These are phyloP conservation scores for Empis livida DNA, from an alignment of 2,888 invertebrate species.

Conservation along the genomic window DNA sequence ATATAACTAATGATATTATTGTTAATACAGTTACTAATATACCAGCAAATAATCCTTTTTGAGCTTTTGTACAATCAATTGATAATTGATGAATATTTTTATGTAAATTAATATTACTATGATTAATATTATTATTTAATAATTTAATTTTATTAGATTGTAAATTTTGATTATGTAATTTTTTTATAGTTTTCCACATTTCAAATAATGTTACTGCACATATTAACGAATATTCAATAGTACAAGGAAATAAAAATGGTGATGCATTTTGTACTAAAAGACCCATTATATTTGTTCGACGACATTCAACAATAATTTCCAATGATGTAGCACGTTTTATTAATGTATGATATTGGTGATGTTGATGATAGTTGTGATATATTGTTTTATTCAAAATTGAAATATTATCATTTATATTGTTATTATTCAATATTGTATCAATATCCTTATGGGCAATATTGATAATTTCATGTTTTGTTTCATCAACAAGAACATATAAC, in stretches of 20 bases:
- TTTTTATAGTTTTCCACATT: conserved; percentile 63
- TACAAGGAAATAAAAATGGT: conserved; percentile 79
- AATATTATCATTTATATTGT: conserved; percentile 7
- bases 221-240: conserved; percentile 81
- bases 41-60: conserved; percentile 61
- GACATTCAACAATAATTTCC: conserved; percentile 33
- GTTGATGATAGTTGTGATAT: conserved; percentile 10
- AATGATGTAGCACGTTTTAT: background rate
- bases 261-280: conserved; percentile 51
- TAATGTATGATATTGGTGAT: background rate
- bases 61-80: conserved; percentile 74
- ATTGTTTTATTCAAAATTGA: background rate
- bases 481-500: conserved; percentile 76
- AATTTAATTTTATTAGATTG: conserved; percentile 8
- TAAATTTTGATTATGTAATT: too few species aligned
- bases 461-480: conserved; percentile 77
- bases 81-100: conserved; percentile 50
- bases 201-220: conserved; percentile 80
- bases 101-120: too few species aligned
- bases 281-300: conserved; percentile 55
- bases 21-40: conserved; percentile 68
- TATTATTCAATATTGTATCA: conserved; percentile 8
- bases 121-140: too few species aligned
- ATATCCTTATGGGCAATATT: conserved; percentile 43
- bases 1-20: conserved; percentile 77